phyloP scores from a whole-genome alignment of 2,888 invertebrate genomes.

The Cylloceria caligata region DNA sequence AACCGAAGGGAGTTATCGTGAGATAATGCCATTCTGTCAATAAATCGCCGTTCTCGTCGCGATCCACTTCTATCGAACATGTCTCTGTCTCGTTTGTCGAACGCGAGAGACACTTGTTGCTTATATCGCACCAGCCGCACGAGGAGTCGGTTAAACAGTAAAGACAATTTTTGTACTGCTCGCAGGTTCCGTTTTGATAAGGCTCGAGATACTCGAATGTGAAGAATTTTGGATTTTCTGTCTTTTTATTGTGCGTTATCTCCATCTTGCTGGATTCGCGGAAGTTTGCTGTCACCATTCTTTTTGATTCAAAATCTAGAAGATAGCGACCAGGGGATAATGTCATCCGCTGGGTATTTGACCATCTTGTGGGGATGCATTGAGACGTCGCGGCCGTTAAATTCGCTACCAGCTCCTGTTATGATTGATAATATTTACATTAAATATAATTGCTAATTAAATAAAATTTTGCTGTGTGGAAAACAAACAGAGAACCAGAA shows the following conservation, averaged over 20 bases:
- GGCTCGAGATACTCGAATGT: slow-evolving; percentile 96
- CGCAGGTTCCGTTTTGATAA: slow-evolving; percentile 92
- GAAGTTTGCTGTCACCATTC: slow-evolving; percentile 84
- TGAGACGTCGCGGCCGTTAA: slow-evolving; percentile 89
- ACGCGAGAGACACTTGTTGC: slow-evolving; percentile 89
- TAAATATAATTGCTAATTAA: neutral
- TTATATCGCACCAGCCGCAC: slow-evolving; percentile 96
- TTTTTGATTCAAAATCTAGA: slow-evolving; percentile 89
- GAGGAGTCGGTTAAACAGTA: slow-evolving; percentile 94
- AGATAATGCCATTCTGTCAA: slow-evolving; percentile 91
- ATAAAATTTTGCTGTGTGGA: neutral
- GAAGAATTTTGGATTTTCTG: slow-evolving; percentile 92
- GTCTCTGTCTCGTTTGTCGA: slow-evolving; percentile 88
- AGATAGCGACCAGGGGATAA: slow-evolving; percentile 88
- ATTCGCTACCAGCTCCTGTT: slow-evolving; percentile 87
- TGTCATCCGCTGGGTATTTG: slow-evolving; percentile 84
- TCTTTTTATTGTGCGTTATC: slow-evolving; percentile 90
- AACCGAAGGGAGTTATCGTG: slow-evolving; percentile 92
- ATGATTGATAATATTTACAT: neutral
- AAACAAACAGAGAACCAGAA: too few relatives aligned
- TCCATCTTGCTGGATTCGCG: slow-evolving; percentile 91
- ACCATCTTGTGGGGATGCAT: slow-evolving; percentile 90
- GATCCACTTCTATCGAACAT: slow-evolving; percentile 86
- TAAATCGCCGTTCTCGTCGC: slow-evolving; percentile 85
- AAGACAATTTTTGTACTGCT: slow-evolving; percentile 92